phyloP scores from a whole-genome alignment of 2,113 vertebrate genomes.

The Malurus cyaneus region DNA sequence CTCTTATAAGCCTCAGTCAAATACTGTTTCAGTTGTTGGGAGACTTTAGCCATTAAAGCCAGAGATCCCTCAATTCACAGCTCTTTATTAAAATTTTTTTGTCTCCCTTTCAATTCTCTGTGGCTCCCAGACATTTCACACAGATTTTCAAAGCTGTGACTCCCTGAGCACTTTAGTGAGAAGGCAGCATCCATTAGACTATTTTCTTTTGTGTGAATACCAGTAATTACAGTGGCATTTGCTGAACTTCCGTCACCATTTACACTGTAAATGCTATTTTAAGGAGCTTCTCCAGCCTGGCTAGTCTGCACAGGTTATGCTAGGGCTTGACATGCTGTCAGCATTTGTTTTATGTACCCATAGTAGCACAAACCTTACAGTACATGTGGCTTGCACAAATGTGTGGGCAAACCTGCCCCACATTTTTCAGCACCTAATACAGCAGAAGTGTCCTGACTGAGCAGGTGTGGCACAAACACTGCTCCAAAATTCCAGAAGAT shows the following conservation, averaged over 20 bases:
- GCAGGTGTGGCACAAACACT: not conserved
- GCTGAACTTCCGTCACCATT: not conserved
- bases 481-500: not conserved
- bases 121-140: not conserved
- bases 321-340: not conserved
- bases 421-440: not conserved
- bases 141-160: not conserved
- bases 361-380: not conserved
- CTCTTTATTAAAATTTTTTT: not conserved
- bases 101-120: not conserved
- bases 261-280: not conserved
- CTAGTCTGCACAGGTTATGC: not conserved
- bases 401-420: not conserved
- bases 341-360: not conserved
- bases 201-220: not conserved
- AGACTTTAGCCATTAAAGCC: not conserved
- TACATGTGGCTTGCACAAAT: not conserved
- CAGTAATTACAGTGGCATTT: not conserved
- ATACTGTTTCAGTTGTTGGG: not conserved
- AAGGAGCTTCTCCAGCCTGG: not conserved
- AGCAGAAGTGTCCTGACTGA: not conserved
- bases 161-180: not conserved
- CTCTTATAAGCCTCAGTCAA: not conserved
- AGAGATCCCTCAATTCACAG: not conserved
- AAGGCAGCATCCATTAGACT: not conserved